Conservation (phyloP, 2,888 invertebrate genomes). For the Tricholauxania praeusta region DNA sequence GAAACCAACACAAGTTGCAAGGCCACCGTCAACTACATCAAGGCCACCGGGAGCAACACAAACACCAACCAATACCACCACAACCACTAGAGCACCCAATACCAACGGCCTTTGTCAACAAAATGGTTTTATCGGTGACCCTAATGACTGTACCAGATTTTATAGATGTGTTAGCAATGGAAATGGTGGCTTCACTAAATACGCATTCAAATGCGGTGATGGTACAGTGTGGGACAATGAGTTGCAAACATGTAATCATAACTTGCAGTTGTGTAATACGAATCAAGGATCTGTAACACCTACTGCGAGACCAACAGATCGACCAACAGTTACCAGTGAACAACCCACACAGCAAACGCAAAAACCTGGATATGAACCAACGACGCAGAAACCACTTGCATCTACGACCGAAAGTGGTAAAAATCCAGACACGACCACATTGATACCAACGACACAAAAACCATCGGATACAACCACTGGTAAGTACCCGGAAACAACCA, state of each 20-base stretch:
- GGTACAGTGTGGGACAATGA: constrained; percentile 75
- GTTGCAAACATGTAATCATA: constrained; percentile 64
- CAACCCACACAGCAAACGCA: constrained; percentile 11
- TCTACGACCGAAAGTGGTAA: not conserved
- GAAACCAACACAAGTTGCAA: constrained; percentile 40
- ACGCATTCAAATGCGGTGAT: constrained; percentile 75
- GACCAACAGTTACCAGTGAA: constrained; percentile 24
- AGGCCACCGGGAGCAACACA: constrained; percentile 40
- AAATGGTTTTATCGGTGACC: constrained; percentile 68
- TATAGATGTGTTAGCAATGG: constrained; percentile 77
- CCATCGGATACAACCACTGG: constrained; percentile 15
- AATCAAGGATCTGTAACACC: constrained; percentile 6
- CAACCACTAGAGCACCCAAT: constrained; percentile 29
- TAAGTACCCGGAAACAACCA: constrained; percentile 16
- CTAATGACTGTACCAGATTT: constrained; percentile 73
- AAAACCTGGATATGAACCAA: constrained; percentile 37
- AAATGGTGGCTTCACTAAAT: constrained; percentile 72
- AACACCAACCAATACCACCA: constrained; percentile 33
- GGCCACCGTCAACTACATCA: constrained; percentile 40
- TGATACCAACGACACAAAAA: constrained; percentile 4
- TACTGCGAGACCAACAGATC: not conserved
- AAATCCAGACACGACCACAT: not conserved
- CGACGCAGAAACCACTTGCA: constrained; percentile 17
- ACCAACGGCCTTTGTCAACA: constrained; percentile 59
- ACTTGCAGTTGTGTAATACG: constrained; percentile 53